Evolutionary conservation across 2,888 invertebrate genomes (phyloP).

Genomic region (Rhimphoctona megacephalus): DNA sequence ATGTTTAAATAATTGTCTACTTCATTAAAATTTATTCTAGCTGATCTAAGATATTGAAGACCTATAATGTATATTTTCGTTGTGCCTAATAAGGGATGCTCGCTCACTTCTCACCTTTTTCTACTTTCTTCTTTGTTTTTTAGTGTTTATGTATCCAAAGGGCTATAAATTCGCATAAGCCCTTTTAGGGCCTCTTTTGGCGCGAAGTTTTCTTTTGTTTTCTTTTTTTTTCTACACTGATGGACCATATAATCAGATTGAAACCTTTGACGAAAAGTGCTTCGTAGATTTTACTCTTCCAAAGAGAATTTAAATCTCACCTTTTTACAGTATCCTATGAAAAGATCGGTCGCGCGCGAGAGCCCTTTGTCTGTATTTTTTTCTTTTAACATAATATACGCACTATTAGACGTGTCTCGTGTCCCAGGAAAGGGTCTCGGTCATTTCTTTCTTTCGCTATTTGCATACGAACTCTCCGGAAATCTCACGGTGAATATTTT

Average conservation of each 20-base stretch:
- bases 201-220: conserved; percentile 20
- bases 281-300: conserved; percentile 36
- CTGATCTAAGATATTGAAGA: neutral
- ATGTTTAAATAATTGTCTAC: neutral
- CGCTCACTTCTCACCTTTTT: conserved; percentile 23
- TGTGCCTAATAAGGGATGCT: neutral
- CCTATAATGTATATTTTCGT: neutral
- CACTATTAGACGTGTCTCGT: conserved; percentile 16
- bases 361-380: conserved; percentile 39
- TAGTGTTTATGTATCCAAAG: conserved; percentile 5
- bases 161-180: conserved; percentile 10
- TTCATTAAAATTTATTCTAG: neutral
- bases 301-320: conserved; percentile 39
- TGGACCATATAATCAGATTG: conserved; percentile 63
- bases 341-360: conserved; percentile 60
- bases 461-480: conserved; percentile 42
- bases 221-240: conserved; percentile 24
- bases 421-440: conserved; percentile 21
- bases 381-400: conserved; percentile 32
- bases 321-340: conserved; percentile 51
- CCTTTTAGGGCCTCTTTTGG: conserved; percentile 6
- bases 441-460: conserved; percentile 20
- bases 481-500: conserved; percentile 48
- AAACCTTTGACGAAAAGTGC: conserved; percentile 41
- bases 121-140: conserved; percentile 19